Conservation (phyloP, 2,113 vertebrate genomes). For the Cyphomyrus discorhynchus region DNA sequence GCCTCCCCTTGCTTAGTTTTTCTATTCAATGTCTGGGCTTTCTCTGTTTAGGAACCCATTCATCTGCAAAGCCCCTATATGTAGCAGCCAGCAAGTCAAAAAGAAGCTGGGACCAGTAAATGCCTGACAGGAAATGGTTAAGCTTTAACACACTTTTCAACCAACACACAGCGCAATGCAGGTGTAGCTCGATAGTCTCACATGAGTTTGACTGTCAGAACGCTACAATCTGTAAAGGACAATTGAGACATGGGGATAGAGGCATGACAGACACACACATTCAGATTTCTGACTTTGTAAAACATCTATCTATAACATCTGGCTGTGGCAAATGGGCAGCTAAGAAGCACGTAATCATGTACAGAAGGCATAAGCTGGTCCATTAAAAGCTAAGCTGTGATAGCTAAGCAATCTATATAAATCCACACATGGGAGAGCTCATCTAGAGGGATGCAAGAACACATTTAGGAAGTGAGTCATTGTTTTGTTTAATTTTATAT, state of each 20-base stretch:
- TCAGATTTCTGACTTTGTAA: slow-evolving; percentile 26
- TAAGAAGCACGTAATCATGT: slow-evolving; percentile 61
- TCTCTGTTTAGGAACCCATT: background rate
- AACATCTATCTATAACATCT: slow-evolving; percentile 50
- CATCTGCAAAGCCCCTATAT: background rate
- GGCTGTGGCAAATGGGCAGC: slow-evolving; percentile 53
- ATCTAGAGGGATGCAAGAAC: slow-evolving; percentile 40
- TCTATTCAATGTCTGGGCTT: background rate
- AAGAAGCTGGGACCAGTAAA: background rate
- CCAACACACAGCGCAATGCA: background rate
- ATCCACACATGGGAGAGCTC: slow-evolving; percentile 59
- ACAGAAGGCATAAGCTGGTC: slow-evolving; percentile 63
- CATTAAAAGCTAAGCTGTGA: slow-evolving; percentile 67
- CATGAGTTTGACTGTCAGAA: background rate
- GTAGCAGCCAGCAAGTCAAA: background rate
- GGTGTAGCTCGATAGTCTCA: background rate
- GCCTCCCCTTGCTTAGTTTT: background rate
- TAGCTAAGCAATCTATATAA: slow-evolving; percentile 60
- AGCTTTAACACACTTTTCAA: background rate
- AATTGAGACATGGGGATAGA: slow-evolving; percentile 21
- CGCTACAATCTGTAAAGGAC: background rate
- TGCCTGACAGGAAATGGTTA: background rate
- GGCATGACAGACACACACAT: background rate
- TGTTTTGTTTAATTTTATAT: background rate
- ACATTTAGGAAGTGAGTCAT: slow-evolving; percentile 39